Percentiles rank a stretch among this genome's conserved stretches.
phyloP scores from a whole-genome alignment of 2,113 vertebrate species.

The Picathartes gymnocephalus region DNA sequence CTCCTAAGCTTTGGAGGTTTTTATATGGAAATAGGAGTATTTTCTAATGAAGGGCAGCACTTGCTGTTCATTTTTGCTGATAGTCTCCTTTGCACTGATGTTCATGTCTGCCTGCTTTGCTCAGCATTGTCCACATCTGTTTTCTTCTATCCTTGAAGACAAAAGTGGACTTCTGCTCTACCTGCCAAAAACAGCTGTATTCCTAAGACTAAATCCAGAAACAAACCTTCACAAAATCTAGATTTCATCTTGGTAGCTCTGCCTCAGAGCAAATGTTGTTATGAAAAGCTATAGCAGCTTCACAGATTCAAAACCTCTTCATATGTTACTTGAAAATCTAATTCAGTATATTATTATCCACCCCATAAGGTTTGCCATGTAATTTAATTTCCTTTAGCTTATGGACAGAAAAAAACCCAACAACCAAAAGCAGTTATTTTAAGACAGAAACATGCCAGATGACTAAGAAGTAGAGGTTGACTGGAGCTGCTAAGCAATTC shows the following conservation, averaged over 20 bases:
- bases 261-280: background rate
- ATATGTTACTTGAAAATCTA: background rate
- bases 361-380: background rate
- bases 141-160: background rate
- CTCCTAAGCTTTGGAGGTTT: background rate
- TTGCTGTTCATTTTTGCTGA: background rate
- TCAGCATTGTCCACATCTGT: background rate
- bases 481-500: background rate
- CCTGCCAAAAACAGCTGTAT: background rate
- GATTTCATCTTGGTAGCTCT: background rate
- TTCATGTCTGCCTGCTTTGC: background rate
- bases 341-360: background rate
- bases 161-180: background rate
- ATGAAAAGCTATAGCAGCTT: background rate
- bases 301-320: background rate
- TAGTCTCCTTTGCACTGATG: background rate
- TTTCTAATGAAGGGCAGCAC: background rate
- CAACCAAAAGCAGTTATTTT: background rate
- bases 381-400: background rate
- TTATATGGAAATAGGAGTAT: background rate
- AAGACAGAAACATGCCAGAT: background rate
- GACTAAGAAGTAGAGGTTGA: background rate
- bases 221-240: background rate
- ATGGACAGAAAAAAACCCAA: background rate
- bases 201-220: background rate